Base-by-base conservation (phyloP, 2,797 vertebrate species). In the Pseudopleuronectes americanus region DNA sequence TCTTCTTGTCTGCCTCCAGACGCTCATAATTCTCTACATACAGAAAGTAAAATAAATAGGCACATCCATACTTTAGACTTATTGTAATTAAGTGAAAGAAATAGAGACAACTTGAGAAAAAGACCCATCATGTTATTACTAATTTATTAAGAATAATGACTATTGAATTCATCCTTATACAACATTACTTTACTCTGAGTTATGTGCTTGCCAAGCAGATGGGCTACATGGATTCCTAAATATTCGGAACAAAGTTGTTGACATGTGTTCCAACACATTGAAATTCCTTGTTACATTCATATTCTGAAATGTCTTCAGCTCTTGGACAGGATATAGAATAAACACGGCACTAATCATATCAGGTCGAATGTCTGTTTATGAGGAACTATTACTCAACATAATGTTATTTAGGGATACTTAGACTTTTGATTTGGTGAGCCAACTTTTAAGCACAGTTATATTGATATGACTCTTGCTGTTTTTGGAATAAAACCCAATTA, bases 1-100 rank as follows among this genome's bases (percentile, higher is more conserved):
- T 97, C 94, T 98, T 99, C 88, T 97, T 98, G 84, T 99, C 97
- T 0, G 97, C 97, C 71, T 98, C 97, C 7, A 99, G 89, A 0
- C 97, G 95, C 80, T 99, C 97, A 2, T 99, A 99, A 36, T 97
- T 99, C 87, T 99, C 97, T 99, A 24, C 4, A 33, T 3, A 57
- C 17, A 68, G 33, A 71, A 67, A 57, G 4, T 24, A 31, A 55
- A 79, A 77, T 21, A 8, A 48, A 48, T 8, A 16, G 14, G 13
- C 4, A 5, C 14, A 28, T 43, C 41, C 13, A 43, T 43, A 38
- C 3, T 16, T 5, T 6, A 43, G 13, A 43, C 16, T 14, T 43
- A 43, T 17, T 17, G 16, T 2, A 12, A 38, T 10, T 38, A 38
- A 38, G 23, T 28, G 9, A 41, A 53, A 17, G 6, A 41, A 23